Conservation (phyloP, 2,113 vertebrate genomes). For the Emydura subglobosa region DNA sequence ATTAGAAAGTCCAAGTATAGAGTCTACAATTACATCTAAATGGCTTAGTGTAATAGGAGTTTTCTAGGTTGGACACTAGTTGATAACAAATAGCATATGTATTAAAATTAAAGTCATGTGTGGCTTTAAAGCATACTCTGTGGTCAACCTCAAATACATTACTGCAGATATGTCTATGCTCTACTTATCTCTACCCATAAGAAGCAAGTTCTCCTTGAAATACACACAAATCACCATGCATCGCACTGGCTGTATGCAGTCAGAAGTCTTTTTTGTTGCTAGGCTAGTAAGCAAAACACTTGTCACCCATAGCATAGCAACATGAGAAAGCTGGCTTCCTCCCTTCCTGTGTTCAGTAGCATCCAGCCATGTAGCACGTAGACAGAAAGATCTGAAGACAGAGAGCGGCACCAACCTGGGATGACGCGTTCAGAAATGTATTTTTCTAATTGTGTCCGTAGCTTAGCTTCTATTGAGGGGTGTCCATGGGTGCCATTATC, state of each 20-base stretch:
- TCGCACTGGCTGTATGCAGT: background rate
- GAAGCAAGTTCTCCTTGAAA: background rate
- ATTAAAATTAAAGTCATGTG: background rate
- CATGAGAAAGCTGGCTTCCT: background rate
- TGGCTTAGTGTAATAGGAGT: background rate
- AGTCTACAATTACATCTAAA: background rate
- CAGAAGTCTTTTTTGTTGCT: background rate
- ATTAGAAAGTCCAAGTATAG: background rate
- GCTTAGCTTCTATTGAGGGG: constrained; percentile 75
- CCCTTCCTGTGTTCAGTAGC: background rate
- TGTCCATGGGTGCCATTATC: constrained; percentile 82
- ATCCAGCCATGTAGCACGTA: no score
- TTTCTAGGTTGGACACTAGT: background rate
- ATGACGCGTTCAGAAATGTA: constrained; percentile 82
- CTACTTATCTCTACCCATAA: background rate
- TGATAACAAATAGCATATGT: background rate
- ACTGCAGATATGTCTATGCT: background rate
- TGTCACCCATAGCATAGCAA: background rate
- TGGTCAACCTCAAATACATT: background rate
- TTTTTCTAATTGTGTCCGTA: constrained; percentile 83
- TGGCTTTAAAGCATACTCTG: background rate
- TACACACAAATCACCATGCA: background rate
- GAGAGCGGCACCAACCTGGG: constrained; percentile 64
- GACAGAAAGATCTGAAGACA: background rate
- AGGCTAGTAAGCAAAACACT: background rate